These are phyloP conservation scores for Platorchestia sp. DNA, from an alignment of 1,140 invertebrate genomes.

Conservation along the genomic window DNA sequence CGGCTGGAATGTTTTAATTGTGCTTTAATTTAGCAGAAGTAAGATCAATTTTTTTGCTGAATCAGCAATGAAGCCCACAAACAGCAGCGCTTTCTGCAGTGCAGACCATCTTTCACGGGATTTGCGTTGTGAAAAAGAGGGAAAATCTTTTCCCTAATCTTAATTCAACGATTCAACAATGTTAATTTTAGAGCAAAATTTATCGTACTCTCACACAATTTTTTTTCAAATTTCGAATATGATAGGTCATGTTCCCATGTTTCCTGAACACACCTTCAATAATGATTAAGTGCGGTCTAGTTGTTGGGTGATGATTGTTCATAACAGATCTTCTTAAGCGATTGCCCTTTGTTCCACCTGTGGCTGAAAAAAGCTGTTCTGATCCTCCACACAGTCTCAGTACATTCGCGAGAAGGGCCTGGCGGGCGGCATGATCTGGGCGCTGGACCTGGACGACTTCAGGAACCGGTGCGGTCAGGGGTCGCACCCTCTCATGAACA, in stretches of 20 bases:
- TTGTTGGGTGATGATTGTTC: not conserved
- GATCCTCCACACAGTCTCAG: slow-evolving; percentile 70
- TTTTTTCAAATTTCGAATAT: no score
- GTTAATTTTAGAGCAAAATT: no score
- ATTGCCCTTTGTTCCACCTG: not conserved
- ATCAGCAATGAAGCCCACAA: no score
- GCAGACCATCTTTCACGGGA: no score
- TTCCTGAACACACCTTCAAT: not conserved
- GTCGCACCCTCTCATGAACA: slow-evolving; percentile 82
- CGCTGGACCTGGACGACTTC: slow-evolving; percentile 89
- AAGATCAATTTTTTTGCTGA: no score
- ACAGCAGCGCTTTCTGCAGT: no score
- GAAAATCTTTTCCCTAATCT: no score
- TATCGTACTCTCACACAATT: no score
- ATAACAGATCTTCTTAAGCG: not conserved
- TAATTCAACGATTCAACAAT: no score
- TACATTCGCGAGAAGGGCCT: slow-evolving; percentile 65
- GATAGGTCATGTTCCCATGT: not conserved
- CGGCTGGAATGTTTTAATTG: not conserved
- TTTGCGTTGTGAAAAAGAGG: no score
- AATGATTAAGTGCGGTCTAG: not conserved
- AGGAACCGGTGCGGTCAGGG: slow-evolving; percentile 75
- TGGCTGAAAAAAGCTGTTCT: not conserved
- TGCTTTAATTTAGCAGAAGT: not conserved
- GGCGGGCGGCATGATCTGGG: slow-evolving; percentile 90